A percentile compares a stretch with the other conserved stretches of the same genome.
phyloP scores from a whole-genome alignment of 1,140 invertebrate species.

The Heliconius congener region DNA sequence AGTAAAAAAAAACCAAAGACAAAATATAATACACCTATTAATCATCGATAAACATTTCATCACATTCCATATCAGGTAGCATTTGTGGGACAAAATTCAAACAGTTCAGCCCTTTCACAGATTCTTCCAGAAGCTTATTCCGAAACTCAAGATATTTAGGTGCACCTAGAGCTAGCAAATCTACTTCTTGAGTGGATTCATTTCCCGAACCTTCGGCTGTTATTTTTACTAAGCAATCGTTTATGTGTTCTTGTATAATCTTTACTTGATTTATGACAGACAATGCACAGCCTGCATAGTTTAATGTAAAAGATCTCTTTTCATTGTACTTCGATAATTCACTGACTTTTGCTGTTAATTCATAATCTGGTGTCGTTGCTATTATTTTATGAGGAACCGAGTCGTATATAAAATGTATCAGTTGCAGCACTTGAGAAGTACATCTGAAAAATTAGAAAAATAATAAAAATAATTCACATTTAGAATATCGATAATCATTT shows the following conservation, averaged over 20 bases:
- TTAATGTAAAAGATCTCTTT: conserved; percentile 25
- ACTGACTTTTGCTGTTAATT: conserved; percentile 43
- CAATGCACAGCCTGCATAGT: conserved; percentile 40
- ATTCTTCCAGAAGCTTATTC: conserved; percentile 48
- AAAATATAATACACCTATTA: conserved; percentile 2
- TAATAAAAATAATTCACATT: too few relatives aligned
- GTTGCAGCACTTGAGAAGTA: conserved; percentile 51
- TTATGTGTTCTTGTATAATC: conserved; percentile 54
- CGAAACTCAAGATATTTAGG: conserved; percentile 49
- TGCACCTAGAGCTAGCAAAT: conserved; percentile 52
- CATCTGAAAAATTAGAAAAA: conserved; percentile 46
- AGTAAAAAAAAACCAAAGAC: not conserved
- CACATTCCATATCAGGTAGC: not conserved
- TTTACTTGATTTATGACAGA: conserved; percentile 51
- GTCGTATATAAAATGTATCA: conserved; percentile 61
- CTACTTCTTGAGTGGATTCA: conserved; percentile 55
- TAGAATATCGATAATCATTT: too few relatives aligned
- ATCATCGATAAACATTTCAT: conserved; percentile 18
- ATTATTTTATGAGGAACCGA: conserved; percentile 56
- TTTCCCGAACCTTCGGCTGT: conserved; percentile 48
- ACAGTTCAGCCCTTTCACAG: conserved; percentile 32
- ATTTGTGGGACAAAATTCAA: not conserved
- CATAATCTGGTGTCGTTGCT: conserved; percentile 50
- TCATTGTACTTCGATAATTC: conserved; percentile 45
- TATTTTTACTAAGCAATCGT: conserved; percentile 56